Base-by-base conservation (phyloP, 2,113 vertebrate species). In the Cheilinus undulatus region DNA sequence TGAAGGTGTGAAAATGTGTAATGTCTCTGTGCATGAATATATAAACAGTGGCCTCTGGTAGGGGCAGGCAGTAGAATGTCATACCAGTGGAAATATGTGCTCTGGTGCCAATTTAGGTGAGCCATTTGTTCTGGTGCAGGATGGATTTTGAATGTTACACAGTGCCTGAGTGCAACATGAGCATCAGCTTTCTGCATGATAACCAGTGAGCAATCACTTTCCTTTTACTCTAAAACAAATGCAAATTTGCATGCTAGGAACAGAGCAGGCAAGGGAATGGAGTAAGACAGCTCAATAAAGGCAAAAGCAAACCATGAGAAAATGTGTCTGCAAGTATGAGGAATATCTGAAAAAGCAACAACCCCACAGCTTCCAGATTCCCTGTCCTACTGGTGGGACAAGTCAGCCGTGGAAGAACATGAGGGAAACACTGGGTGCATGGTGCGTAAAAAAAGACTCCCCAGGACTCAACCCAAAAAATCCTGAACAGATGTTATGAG, bases 141-240 rank as follows among this genome's bases (percentile, higher is more conserved):
- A 80, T 80, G 67, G 73, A 86, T 84, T 80, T 80, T 82, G 86
- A 88, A 88, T 86, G 84, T 78, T n/a, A n/a, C n/a, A 11, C 32
- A 84, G 89, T 32, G 63, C 77, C 75, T 67, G 81, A 87, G 74
- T 76, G 74, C 72, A 77, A 51, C 0, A 30, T n/a, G 1, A 57
- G 74, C 60, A 65, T 76, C 32, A 34, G 72, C 67, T 71, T 20
- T 30, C 61, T 70, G 79, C 72, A 72, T 63, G 68, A 78, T 76
- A 73, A 82, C 65, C 76, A 65, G 62, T 32, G 50, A 64, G 53
- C 64, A 62, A 61, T 56, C 5, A 3, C 3, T 80, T 73, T n/a
- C 34, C 50, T 77, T 73, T 68, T 36, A 75, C 48, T 61, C 38
- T 62, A 32, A 73, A 86, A 83, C 60, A 86, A 80, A 77, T 0